phyloP scores from a whole-genome alignment of 2,888 invertebrate genomes.

The Nymphalis urticae region DNA sequence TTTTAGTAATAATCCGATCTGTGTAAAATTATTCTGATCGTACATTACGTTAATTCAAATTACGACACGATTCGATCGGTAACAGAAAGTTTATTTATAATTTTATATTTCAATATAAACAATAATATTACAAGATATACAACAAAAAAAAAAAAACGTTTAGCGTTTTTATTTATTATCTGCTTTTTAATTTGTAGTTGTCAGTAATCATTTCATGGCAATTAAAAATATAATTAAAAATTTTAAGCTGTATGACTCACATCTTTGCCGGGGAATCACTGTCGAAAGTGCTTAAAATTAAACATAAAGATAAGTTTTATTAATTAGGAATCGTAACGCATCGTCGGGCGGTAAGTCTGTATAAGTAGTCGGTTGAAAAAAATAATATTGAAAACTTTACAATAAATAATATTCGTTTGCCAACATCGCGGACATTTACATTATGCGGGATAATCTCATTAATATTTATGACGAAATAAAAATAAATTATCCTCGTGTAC shows the following conservation, averaged over 20 bases:
- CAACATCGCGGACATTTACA: slow-evolving; percentile 52
- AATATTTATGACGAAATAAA: slow-evolving; percentile 61
- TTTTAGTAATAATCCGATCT: neutral
- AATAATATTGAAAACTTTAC: slow-evolving; percentile 47
- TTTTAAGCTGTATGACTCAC: slow-evolving; percentile 20
- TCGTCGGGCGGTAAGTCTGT: slow-evolving; percentile 32
- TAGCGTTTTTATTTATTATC: slow-evolving; percentile 17
- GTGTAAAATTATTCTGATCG: neutral
- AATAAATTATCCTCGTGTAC: slow-evolving; percentile 54
- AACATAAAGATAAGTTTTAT: slow-evolving; percentile 8
- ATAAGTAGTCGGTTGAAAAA: slow-evolving; percentile 34
- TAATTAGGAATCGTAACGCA: slow-evolving; percentile 21
- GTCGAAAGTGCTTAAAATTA: slow-evolving; percentile 11
- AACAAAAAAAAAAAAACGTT: slow-evolving; percentile 1
- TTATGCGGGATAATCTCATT: slow-evolving; percentile 59
- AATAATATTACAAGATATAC: neutral
- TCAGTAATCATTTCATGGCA: slow-evolving; percentile 26
- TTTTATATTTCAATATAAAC: neutral
- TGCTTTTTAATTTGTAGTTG: slow-evolving; percentile 16
- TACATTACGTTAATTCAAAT: neutral
- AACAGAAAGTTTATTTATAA: too few species aligned
- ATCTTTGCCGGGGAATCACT: slow-evolving; percentile 9
- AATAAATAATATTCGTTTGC: slow-evolving; percentile 51
- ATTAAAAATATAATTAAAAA: slow-evolving; percentile 28
- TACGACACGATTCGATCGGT: too few species aligned